A percentile compares a stretch with the other conserved stretches of the same genome.
Evolutionary conservation across 2,113 vertebrate species (phyloP).

Genomic region (Scolopax mira): DNA sequence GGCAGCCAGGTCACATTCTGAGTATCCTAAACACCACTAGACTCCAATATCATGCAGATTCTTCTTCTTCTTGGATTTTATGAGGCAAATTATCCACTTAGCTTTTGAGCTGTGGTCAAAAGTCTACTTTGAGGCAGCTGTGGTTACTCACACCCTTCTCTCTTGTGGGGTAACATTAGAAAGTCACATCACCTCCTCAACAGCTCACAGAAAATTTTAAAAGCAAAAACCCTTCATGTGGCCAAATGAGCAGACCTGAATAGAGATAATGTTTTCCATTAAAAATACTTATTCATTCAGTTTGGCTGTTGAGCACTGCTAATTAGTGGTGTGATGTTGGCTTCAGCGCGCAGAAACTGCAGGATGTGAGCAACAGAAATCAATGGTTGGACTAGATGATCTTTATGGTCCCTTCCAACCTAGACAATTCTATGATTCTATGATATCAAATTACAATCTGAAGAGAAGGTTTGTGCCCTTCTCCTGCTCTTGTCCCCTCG

Average conservation of each 20-base stretch:
- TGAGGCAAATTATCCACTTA: neutral
- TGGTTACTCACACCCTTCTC: neutral
- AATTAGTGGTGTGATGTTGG: neutral
- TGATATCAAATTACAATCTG: neutral
- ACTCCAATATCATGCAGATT: neutral
- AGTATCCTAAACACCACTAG: neutral
- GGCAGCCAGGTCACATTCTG: neutral
- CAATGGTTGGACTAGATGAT: too few relatives aligned
- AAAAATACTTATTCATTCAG: neutral
- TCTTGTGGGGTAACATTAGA: neutral
- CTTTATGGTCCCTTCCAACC: too few relatives aligned
- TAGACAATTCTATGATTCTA: too few relatives aligned
- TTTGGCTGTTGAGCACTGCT: neutral
- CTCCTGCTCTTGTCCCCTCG: neutral
- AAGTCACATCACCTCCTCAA: neutral
- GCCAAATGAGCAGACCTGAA: neutral
- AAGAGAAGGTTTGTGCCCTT: neutral
- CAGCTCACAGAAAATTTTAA: neutral
- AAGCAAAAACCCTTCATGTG: neutral
- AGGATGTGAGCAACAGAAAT: neutral
- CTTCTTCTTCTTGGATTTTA: neutral
- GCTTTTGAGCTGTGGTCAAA: too few relatives aligned
- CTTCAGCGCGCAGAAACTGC: neutral
- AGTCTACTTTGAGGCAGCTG: too few relatives aligned
- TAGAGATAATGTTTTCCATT: neutral